Evolutionary conservation across 2,113 vertebrate species (phyloP).

Genomic region (Pedionomus torquatus): DNA sequence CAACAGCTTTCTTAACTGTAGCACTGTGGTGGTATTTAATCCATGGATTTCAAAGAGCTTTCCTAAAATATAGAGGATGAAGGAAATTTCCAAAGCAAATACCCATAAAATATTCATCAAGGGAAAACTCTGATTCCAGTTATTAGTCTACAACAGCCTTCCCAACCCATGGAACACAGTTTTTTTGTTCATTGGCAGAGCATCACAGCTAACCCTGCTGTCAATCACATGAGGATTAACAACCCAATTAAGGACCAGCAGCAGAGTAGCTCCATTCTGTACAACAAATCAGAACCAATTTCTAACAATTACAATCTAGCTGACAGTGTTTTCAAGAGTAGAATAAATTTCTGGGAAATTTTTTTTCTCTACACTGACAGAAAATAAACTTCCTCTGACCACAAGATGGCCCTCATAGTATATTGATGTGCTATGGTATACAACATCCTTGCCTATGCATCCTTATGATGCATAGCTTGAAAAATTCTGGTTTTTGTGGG

Average conservation of each 20-base stretch:
- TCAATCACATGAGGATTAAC: background rate
- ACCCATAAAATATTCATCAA: background rate
- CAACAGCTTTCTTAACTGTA: background rate
- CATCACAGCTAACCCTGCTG: background rate
- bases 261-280: background rate
- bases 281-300: background rate
- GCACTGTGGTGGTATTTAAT: background rate
- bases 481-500: background rate
- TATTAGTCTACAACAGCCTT: background rate
- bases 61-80: background rate
- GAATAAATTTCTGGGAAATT: background rate
- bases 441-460: too few species aligned
- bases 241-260: background rate
- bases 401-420: slow-evolving; percentile 67
- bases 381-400: slow-evolving; percentile 30
- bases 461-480: background rate
- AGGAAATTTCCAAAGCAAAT: slow-evolving; percentile 19
- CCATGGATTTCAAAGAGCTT: background rate
- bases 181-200: background rate
- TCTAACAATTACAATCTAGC: background rate
- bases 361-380: background rate
- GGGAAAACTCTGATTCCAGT: background rate
- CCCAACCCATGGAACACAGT: background rate
- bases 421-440: background rate
- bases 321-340: background rate